Base-by-base conservation (phyloP, 2,113 vertebrate genomes). In the Scortum barcoo region DNA sequence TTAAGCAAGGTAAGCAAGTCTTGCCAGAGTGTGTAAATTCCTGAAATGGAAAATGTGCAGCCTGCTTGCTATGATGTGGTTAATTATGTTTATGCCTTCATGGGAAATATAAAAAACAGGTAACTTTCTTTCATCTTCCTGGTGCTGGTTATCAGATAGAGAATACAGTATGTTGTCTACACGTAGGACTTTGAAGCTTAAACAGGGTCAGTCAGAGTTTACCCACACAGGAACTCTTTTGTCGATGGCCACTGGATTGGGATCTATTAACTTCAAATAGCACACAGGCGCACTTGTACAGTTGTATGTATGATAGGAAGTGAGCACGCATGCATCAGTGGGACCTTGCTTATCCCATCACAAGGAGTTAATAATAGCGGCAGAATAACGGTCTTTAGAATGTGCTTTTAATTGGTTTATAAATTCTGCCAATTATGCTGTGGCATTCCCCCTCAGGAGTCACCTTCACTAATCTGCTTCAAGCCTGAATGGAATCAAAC, bases 391-490 rank as follows among this genome's bases (percentile, higher is more conserved):
- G 65, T 88, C 86, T 89, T 91, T 50, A 90, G 72, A 92, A 95
- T 88, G 84, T 88, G 78, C 76, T 92, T 94, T 94, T 93, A 94
- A 95, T 92, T 93, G 89, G 93, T 94, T 94, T 95, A 94, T 91
- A 90, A 90, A 94, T 93, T 94, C 72, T 93, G 84, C 91, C 93
- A 95, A 93, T 94, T 94, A 95, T 93, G 85, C 70, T 68, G 83
- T 12, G 79, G 91, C 91, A 93, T 93, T 93, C 88, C 90, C 78
- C 77, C 53, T 76, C 72, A 88, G 71, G 91, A 95, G 92, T 94
- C 94, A 95, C 93, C 93, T 95, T 93, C 92, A 90, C 87, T 95
- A 93, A 95, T 94, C 94, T 90, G 60, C 90, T 94, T 92, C 66
- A 69, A 86, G 79, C 78, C 84, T 92, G 85, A 86, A 74, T 92